These are phyloP conservation scores for Scotopteryx bipunctaria DNA, from an alignment of 2,888 invertebrate species.

Conservation along the genomic window DNA sequence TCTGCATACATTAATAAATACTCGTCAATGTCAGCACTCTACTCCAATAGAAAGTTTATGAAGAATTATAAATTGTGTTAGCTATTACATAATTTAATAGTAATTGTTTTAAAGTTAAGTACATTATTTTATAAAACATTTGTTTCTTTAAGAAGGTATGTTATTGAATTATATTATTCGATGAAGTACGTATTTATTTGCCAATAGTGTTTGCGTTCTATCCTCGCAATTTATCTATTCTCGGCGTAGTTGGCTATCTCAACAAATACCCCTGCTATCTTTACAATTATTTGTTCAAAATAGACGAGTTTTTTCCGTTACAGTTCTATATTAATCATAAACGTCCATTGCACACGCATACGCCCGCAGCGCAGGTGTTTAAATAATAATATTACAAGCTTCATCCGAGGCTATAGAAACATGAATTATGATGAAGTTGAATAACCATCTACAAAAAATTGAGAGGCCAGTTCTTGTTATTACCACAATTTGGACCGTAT, in stretches of 20 bases:
- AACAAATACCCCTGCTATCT: constrained; percentile 48
- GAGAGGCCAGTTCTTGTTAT: constrained; percentile 63
- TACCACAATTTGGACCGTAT: constrained; percentile 62
- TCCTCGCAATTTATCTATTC: constrained; percentile 40
- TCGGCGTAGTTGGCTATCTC: constrained; percentile 43
- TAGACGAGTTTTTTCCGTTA: constrained; percentile 55
- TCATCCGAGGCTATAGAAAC: constrained; percentile 61
- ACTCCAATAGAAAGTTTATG: constrained; percentile 42
- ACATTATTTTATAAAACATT: too few species aligned
- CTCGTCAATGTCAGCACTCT: constrained; percentile 54
- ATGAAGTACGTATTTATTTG: not conserved
- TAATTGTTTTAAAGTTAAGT: too few species aligned
- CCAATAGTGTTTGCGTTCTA: constrained; percentile 5
- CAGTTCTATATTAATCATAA: constrained; percentile 65
- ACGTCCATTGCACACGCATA: constrained; percentile 58
- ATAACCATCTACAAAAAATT: constrained; percentile 68
- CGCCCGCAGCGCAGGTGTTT: constrained; percentile 64
- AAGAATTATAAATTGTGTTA: constrained; percentile 5
- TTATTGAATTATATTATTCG: too few species aligned
- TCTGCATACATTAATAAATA: constrained; percentile 48
- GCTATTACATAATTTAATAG: too few species aligned
- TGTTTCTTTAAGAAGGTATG: too few species aligned
- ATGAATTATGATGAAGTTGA: constrained; percentile 52
- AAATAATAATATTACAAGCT: constrained; percentile 62
- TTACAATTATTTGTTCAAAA: constrained; percentile 39